phyloP scores from a whole-genome alignment of 2,888 invertebrate genomes.

The Automeris io region DNA sequence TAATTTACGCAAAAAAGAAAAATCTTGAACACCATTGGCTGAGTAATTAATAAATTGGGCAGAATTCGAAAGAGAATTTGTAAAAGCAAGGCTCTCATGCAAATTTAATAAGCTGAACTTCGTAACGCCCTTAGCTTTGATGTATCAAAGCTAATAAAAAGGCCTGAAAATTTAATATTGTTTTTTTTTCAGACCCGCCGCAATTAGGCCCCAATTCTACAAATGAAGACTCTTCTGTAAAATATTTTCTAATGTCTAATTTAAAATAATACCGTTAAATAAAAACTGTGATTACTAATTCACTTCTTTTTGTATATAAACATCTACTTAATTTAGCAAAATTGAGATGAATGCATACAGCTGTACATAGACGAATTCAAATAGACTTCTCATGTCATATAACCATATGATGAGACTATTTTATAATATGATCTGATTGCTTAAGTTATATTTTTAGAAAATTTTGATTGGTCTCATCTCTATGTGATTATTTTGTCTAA shows the following conservation, averaged over 20 bases:
- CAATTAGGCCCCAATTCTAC: conserved; percentile 10
- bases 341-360: no score
- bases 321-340: no score
- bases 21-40: neutral
- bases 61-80: conserved; percentile 1
- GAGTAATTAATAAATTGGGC: neutral
- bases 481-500: no score
- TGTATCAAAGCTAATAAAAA: conserved; percentile 11
- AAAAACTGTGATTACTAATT: no score
- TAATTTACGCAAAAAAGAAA: neutral
- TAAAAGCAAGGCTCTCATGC: conserved; percentile 5
- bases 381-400: no score
- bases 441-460: no score
- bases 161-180: conserved; percentile 10
- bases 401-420: no score
- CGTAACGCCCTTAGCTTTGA: conserved; percentile 8
- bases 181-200: conserved; percentile 13
- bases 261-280: conserved; percentile 13
- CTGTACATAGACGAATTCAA: no score
- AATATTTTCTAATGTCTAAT: conserved; percentile 15
- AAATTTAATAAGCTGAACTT: conserved; percentile 9
- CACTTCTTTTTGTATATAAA: no score
- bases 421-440: no score
- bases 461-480: no score
- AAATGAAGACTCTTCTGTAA: conserved; percentile 10